A percentile compares a stretch with the other conserved stretches of the same genome.
Evolutionary conservation across 2,113 vertebrate genomes (phyloP).

Genomic region (Rhabdomys dilectus): DNA sequence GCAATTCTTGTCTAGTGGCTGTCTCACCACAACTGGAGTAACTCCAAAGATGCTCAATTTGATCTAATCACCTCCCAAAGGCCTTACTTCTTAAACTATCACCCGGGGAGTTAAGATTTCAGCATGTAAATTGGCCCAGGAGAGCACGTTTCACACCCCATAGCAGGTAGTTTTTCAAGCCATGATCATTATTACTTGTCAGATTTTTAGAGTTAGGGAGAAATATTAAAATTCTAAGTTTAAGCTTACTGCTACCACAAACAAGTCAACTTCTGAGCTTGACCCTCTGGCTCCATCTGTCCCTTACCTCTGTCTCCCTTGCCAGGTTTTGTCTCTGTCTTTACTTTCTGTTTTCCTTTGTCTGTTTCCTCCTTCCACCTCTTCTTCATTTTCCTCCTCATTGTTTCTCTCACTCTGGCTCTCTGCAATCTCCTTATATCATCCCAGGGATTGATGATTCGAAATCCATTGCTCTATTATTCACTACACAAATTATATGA

Average conservation of each 20-base stretch:
- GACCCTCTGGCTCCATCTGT: background rate
- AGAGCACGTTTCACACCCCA: background rate
- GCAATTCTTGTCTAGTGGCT: no score
- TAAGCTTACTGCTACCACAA: background rate
- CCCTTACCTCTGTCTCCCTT: background rate
- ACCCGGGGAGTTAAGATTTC: background rate
- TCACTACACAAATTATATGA: background rate
- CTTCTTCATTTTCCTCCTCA: background rate
- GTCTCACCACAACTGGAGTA: no score
- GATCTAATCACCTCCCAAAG: background rate
- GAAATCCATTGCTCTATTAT: constrained; percentile 16
- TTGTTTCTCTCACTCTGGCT: background rate
- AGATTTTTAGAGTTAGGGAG: background rate
- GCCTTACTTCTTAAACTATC: background rate
- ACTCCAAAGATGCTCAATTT: no score
- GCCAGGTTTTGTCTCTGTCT: constrained; percentile 15
- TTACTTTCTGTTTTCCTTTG: background rate
- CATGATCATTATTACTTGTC: constrained; percentile 33
- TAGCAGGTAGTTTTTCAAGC: background rate
- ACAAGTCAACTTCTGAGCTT: constrained; percentile 30
- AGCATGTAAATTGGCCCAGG: background rate
- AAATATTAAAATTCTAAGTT: constrained; percentile 53
- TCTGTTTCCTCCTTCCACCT: background rate
- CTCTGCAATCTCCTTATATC: constrained; percentile 24
- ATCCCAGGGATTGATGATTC: background rate